Evolutionary conservation across 2,888 invertebrate species (phyloP), one percentile per base, ranked within the genome.

Genomic region (Hypena proboscidalis): DNA sequence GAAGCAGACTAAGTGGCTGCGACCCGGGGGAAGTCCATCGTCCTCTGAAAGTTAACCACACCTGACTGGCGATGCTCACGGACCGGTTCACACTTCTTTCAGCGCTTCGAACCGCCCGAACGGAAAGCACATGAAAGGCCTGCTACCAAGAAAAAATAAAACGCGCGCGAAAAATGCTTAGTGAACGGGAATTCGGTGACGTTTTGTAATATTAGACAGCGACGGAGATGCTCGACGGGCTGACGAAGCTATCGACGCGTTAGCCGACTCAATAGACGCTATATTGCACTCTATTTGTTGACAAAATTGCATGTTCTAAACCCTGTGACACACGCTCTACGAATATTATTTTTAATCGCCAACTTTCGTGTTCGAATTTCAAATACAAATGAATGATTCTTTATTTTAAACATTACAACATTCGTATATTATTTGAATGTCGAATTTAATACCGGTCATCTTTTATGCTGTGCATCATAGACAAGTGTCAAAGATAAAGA

Each of bases 41-140:
- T 73, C 77, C 77, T 76, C 74, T 55, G 64, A 55, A 74, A 70
- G 80, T 82, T 81, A 78, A 64, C 66, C 69, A 83, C 88, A 85
- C 83, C 84, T 85, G 86, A 85, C 74, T 83, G 83, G 66, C 74
- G 72, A 72, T 70, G 77, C 80, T 85, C 74, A 85, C 86, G 80
- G 83, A 60, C 81, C 76, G 84, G 50, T 85, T 85, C 77, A 85
- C 86, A 81, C 80, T 87, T 87, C 85, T 85, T 86, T 83, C 83
- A 85, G 80, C 77, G 74, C 72, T 70, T 64, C 70, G 76, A 84
- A 75, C 80, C 84, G 86, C 55, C 84, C 80, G 80, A 74, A 85
- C 72, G 87, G 87, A 87, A 86, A 85, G 73, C 75, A 86, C 88
- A 87, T 90, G 80, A 89, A 89, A 90, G 89, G 87, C 77, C 69